phyloP scores from a whole-genome alignment of 2,797 vertebrate genomes.

The Rhyacichthys aspro region DNA sequence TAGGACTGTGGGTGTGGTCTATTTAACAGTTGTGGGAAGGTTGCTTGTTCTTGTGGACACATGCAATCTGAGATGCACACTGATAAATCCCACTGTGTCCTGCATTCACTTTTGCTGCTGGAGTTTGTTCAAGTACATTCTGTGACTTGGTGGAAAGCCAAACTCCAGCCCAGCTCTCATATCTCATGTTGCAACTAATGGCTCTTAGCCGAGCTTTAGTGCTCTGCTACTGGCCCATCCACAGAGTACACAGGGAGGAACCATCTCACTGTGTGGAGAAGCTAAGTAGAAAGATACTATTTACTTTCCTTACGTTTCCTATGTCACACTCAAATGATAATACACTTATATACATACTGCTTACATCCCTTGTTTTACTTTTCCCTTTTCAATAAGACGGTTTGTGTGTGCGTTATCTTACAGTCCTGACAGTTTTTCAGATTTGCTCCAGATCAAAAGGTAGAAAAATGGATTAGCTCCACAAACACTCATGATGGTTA shows the following conservation, averaged over 20 bases:
- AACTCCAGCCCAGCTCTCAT: conserved; percentile 75
- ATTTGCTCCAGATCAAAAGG: background rate
- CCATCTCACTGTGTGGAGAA: conserved; percentile 18
- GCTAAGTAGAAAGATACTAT: background rate
- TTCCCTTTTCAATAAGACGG: too few relatives aligned
- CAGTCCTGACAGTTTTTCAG: background rate
- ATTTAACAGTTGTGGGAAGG: conserved; percentile 34
- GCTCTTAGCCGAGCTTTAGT: conserved; percentile 56
- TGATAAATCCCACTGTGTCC: conserved; percentile 69
- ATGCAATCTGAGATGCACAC: conserved; percentile 54
- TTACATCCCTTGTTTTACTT: background rate
- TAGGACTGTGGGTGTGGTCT: background rate
- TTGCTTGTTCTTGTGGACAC: conserved; percentile 43
- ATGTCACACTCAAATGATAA: too few relatives aligned
- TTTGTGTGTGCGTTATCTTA: too few relatives aligned
- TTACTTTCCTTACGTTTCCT: too few relatives aligned
- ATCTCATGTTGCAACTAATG: conserved; percentile 78
- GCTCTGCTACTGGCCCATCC: conserved; percentile 51
- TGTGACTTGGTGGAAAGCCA: conserved; percentile 84
- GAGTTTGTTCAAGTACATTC: conserved; percentile 81
- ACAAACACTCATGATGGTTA: conserved; percentile 30
- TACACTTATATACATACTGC: background rate
- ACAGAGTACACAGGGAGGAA: conserved; percentile 26
- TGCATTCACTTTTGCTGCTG: conserved; percentile 72
- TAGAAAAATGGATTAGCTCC: background rate